Evolutionary conservation across 1,140 invertebrate genomes (phyloP).

Genomic region (Octopus bimaculoides): DNA sequence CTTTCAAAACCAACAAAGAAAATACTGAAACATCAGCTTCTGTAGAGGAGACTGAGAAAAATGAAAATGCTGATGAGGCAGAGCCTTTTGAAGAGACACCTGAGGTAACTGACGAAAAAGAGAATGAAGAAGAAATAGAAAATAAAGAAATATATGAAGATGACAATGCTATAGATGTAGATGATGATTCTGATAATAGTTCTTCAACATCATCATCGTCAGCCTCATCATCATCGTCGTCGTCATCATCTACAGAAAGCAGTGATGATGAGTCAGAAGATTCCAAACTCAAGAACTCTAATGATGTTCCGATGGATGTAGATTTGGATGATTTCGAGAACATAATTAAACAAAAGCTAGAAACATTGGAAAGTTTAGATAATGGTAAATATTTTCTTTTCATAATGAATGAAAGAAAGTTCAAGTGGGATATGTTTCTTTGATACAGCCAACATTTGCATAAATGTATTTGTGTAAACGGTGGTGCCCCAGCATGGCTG

Average conservation of each 20-base stretch:
- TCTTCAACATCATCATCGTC: not conserved
- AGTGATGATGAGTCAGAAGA: constrained; percentile 32
- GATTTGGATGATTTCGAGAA: constrained; percentile 50
- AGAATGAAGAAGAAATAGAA: not conserved
- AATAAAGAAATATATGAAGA: constrained; percentile 15
- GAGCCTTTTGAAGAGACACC: too few species aligned
- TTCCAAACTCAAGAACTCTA: constrained; percentile 17
- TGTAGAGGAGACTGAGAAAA: too few species aligned
- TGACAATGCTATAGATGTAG: not conserved
- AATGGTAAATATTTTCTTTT: constrained; percentile 10
- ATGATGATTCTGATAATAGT: not conserved
- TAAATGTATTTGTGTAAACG: too few species aligned
- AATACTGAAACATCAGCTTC: too few species aligned
- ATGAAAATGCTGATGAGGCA: too few species aligned
- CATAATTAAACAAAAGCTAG: constrained; percentile 45
- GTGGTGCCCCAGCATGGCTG: too few species aligned
- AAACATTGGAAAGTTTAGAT: constrained; percentile 27
- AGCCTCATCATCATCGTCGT: constrained; percentile 7
- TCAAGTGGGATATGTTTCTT: too few species aligned
- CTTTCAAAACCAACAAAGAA: too few species aligned
- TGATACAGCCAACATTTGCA: too few species aligned
- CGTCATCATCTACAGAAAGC: constrained; percentile 22
- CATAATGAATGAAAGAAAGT: too few species aligned
- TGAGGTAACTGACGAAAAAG: not conserved
- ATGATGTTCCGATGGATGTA: constrained; percentile 28